Base-by-base conservation (phyloP, 2,113 vertebrate genomes). In the Planiliza haematocheilus region DNA sequence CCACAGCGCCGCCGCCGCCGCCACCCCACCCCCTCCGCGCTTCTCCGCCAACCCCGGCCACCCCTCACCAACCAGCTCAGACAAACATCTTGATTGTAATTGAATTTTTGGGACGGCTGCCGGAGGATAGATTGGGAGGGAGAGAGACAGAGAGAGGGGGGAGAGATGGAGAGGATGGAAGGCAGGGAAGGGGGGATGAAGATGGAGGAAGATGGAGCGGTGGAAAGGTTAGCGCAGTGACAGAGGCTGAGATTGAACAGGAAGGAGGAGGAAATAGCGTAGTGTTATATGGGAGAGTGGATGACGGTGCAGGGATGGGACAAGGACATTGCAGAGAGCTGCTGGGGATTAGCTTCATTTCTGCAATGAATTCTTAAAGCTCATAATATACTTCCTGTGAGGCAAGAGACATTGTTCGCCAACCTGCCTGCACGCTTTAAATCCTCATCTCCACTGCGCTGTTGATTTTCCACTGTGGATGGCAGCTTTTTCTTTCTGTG, bases 31-130 rank as follows among this genome's bases (percentile, higher is more conserved):
- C 30, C 30, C 60, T 80, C 74, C 84, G 67, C 60, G 78, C 41
- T 75, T 11, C 59, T 18, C 7, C 42, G 13, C 46, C 52, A 36
- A 38, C 57, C 73, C 55, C 81, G 46, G 20, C 65, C 45, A 67
- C 53, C 70, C 70, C 55, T 79, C 70, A 37, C 63, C 64, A 10
- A 56, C 63, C 85, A 38, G 49, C 43, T 76, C 85, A 85, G 86
- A 93, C 92, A 91, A 91, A 92, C 90, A 91, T 91, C 79, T 79
- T 94, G 90, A 91, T 93, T 86, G 85, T 94, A 94, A 95, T 93
- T 93, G 89, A 91, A 93, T 95, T 95, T 94, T 92, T 74, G 82
- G 88, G 84, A 82, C 78, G 74, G 79, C 75, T 78, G 77, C 86
- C 65, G 37, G 72, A 72, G 50, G 75, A 78, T 60, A 67, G 66